Evolutionary conservation across 2,113 vertebrate species (phyloP).

Genomic region (Corynorhinus townsendii): DNA sequence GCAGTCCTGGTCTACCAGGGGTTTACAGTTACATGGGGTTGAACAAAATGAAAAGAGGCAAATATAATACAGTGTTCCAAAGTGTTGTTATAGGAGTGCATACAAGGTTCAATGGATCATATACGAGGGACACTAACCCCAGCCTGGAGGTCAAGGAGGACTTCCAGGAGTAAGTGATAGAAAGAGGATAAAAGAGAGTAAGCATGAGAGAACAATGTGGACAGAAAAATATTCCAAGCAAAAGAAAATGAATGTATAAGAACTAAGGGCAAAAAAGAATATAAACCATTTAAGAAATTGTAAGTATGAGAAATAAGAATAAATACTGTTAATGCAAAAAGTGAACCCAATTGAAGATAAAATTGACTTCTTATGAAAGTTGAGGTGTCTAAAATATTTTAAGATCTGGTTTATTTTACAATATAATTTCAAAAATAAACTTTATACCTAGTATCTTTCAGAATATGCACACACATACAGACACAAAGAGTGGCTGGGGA

Average conservation of each 20-base stretch:
- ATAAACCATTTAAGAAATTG: background rate
- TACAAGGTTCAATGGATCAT: background rate
- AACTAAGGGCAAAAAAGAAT: background rate
- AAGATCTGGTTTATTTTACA: background rate
- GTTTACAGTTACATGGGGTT: background rate
- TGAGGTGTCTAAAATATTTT: background rate
- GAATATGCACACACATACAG: background rate
- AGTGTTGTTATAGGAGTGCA: background rate
- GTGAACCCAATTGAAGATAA: background rate
- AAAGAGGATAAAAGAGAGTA: background rate
- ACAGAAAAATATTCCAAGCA: background rate
- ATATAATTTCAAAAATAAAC: background rate
- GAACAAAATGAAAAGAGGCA: background rate
- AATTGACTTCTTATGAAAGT: background rate
- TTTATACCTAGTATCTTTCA: background rate
- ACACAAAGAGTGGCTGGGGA: background rate
- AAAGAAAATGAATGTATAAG: background rate
- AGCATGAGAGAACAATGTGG: background rate
- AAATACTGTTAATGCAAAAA: background rate
- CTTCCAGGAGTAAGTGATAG: background rate
- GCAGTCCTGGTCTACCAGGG: background rate
- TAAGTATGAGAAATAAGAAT: background rate
- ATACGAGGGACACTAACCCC: background rate
- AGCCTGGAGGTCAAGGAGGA: background rate
- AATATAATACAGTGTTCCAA: no score